Percentiles rank a stretch among this genome's conserved stretches.
Conservation (phyloP, 2,797 vertebrate genomes). For the Smutsia temminckii region DNA sequence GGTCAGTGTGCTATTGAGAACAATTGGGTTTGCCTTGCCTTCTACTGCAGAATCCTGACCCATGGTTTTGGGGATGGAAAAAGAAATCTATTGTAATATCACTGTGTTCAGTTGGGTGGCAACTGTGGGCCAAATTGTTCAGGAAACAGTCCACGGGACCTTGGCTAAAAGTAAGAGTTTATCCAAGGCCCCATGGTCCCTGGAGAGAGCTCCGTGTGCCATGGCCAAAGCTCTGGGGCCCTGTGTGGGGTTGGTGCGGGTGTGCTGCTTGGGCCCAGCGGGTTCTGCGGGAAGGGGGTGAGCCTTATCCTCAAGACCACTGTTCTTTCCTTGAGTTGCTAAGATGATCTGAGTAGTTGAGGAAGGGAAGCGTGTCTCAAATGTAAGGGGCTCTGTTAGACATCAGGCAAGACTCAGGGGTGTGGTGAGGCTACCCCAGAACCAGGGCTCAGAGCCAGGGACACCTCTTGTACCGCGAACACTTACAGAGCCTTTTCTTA, state of each 20-base stretch:
- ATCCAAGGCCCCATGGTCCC: neutral
- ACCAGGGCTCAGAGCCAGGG: neutral
- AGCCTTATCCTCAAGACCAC: neutral
- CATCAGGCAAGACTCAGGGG: neutral
- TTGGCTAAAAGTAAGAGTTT: neutral
- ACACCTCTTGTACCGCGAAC: neutral
- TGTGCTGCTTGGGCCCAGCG: neutral
- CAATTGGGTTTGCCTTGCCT: slow-evolving; percentile 70
- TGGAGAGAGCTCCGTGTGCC: neutral
- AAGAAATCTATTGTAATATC: neutral
- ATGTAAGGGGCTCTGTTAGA: neutral
- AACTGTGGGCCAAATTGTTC: slow-evolving; percentile 6
- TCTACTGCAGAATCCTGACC: slow-evolving; percentile 64
- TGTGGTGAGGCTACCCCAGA: too few species aligned
- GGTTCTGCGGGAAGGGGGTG: neutral
- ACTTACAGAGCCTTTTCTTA: neutral
- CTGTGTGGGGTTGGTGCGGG: slow-evolving; percentile 5
- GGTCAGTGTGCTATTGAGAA: slow-evolving; percentile 76
- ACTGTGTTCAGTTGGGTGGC: slow-evolving; percentile 55
- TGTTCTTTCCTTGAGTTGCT: neutral
- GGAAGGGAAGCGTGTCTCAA: neutral
- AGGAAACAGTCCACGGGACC: slow-evolving; percentile 1
- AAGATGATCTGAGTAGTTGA: neutral
- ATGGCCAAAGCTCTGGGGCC: neutral
- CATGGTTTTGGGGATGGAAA: slow-evolving; percentile 73